These are phyloP conservation scores for Nemurella pictetii DNA, from an alignment of 2,888 invertebrate species.

Conservation along the genomic window DNA sequence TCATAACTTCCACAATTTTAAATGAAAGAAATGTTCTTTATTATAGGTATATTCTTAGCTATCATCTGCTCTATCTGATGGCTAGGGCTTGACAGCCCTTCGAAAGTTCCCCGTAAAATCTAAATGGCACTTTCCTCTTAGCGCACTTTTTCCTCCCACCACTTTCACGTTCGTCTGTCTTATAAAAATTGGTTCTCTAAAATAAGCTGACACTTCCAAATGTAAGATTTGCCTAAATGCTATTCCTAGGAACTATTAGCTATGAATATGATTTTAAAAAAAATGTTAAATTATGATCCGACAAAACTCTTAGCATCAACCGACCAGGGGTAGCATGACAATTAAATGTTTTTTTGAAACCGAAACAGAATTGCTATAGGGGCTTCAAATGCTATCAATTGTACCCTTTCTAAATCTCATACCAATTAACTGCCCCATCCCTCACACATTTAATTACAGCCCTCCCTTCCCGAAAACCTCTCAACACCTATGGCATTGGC, in stretches of 20 bases:
- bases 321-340: background rate
- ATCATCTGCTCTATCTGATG: no score
- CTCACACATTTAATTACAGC: background rate
- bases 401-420: background rate
- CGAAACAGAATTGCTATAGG: background rate
- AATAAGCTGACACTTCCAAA: no score
- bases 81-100: no score
- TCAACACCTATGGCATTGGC: background rate
- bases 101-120: no score
- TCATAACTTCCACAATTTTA: no score
- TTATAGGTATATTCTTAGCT: no score
- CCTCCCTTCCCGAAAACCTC: background rate
- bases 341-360: background rate
- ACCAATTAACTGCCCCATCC: background rate
- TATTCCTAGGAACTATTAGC: background rate
- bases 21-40: background rate
- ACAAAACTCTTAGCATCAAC: background rate
- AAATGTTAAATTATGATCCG: background rate
- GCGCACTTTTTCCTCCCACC: no score
- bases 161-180: no score
- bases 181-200: no score
- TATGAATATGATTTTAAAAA: background rate
- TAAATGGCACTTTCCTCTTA: no score
- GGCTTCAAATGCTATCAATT: background rate
- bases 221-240: background rate